Conservation (phyloP, 1,140 invertebrate species). For the Stenopsyche tienmushanensis region DNA sequence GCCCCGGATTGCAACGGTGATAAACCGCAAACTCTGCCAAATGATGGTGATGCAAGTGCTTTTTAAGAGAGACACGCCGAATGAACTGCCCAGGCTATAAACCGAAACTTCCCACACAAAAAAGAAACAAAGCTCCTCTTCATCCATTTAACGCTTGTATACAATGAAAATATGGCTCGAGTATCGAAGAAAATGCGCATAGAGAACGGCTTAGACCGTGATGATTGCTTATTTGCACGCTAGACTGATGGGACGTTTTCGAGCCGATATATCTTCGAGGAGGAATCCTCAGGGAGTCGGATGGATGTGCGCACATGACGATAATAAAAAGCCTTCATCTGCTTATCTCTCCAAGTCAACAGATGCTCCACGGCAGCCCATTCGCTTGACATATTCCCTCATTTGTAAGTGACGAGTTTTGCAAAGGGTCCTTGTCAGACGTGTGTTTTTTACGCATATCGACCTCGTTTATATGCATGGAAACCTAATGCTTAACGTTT, state of each 20-base stretch:
- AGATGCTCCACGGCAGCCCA: conserved; percentile 20
- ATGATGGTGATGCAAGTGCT: too few species aligned
- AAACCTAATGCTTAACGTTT: conserved; percentile 1
- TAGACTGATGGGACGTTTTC: conserved; percentile 14
- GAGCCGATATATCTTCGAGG: background rate
- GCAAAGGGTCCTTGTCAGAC: conserved; percentile 4
- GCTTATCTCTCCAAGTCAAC: conserved; percentile 26
- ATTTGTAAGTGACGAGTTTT: conserved; percentile 28
- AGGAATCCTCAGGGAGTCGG: background rate
- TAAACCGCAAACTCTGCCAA: background rate
- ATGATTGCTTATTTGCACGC: background rate
- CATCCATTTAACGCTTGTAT: background rate
- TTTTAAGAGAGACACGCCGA: too few species aligned
- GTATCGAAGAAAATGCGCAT: background rate
- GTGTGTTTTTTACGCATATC: conserved; percentile 27
- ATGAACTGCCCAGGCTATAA: too few species aligned
- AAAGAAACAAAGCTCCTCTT: too few species aligned
- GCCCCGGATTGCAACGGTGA: background rate
- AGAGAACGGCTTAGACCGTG: background rate
- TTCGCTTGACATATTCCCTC: conserved; percentile 36
- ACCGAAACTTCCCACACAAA: too few species aligned
- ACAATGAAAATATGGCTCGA: background rate
- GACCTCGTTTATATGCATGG: conserved; percentile 35
- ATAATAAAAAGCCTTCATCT: conserved; percentile 31
- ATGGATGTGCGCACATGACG: background rate